Base-by-base conservation (phyloP, 2,888 invertebrate species). In the Apamea sordens region DNA sequence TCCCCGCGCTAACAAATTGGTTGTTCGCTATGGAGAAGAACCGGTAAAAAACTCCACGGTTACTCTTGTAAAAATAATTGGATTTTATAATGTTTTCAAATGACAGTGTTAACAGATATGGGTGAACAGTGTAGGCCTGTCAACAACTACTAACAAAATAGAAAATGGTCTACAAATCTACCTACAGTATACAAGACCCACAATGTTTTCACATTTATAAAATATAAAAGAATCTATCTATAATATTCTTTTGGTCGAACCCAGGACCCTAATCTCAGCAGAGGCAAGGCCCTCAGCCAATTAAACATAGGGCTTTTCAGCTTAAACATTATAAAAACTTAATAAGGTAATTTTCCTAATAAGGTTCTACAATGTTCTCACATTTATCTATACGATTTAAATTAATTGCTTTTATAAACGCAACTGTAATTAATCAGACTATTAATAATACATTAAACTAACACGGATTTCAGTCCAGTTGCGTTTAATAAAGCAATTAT, bases 391-490 rank as follows among this genome's bases (percentile, higher is more conserved):
- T 0, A n/a, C 24, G 7, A 21, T 15, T 41, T 28, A 41, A 41
- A 71, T 65, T 47, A 69, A 70, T 71, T 47, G 18, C 65, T 71
- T 72, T 24, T 15, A 44, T 32, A 50, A 79, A 79, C 36, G 50
- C 47, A 59, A 10, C 32, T 61, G 36, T 59, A 79, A 72, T 73
- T 79, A 79, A 61, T 79, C 21, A 8, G 15, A 50, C 15, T 21
- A 41, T 73, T 67, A 50, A 65, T 71, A 7, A 50, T 6, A 67
- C 36, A 59, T 75, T 44, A 44, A 3, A 69, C 8, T 76, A 59
- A 79, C 76, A 70, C 0, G 1, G 41, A 73, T 59, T 79, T 11
- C 65, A 79, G 21, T 41, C 18, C 15, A 41, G n/a, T 67, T 50
- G 0, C 18, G n/a, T 53, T 47, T 69, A 28, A 53, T 18, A 53